Conservation (phyloP, 2,113 vertebrate species). For the Scolopax mira region DNA sequence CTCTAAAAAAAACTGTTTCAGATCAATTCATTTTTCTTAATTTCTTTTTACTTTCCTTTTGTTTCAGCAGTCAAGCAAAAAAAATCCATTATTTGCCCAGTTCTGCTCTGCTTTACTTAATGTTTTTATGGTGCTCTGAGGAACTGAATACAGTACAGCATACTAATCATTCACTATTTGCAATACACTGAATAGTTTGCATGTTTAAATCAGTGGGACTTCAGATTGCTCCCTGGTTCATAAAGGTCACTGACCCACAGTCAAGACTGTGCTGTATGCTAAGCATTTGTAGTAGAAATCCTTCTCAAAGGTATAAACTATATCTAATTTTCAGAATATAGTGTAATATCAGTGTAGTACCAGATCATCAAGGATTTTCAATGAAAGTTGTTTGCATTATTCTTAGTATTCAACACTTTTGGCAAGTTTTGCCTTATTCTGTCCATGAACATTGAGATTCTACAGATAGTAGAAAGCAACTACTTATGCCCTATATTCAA, state of each 20-base stretch:
- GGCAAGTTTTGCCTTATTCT: neutral
- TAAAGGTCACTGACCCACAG: neutral
- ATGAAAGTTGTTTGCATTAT: neutral
- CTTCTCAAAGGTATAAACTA: neutral
- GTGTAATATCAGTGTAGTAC: neutral
- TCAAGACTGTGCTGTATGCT: fast-evolving
- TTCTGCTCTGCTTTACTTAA: neutral
- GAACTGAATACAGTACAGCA: neutral
- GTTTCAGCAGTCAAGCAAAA: slow-evolving; percentile 18
- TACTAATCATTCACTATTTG: neutral
- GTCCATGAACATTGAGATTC: neutral
- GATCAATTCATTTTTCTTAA: neutral
- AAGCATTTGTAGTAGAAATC: neutral
- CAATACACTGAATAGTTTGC: neutral
- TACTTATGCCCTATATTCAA: neutral
- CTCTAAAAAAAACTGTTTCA: neutral
- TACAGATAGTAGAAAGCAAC: neutral
- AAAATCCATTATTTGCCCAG: neutral
- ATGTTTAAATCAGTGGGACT: neutral
- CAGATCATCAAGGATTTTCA: neutral
- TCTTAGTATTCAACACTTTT: neutral
- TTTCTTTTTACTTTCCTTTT: slow-evolving; percentile 14
- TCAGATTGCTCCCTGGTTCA: neutral
- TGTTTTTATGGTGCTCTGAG: neutral
- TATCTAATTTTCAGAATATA: neutral